A percentile compares a stretch with the other conserved stretches of the same genome.
Conservation (phyloP, 2,113 vertebrate genomes). For the Microtus ochrogaster region DNA sequence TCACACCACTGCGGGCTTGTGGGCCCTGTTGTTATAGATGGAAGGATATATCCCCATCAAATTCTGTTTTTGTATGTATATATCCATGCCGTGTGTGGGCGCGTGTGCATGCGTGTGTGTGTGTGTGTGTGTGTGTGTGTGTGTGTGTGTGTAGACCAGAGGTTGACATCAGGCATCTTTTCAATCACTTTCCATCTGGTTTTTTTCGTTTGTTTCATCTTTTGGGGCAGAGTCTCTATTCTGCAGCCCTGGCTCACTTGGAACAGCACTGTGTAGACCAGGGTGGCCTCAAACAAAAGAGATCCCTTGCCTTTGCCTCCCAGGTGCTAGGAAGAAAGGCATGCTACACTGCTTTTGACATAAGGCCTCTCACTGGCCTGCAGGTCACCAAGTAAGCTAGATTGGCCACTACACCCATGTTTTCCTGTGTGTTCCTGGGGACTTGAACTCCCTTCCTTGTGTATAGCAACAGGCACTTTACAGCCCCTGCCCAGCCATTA, state of each 20-base stretch:
- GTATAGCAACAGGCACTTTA: neutral
- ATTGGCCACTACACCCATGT: neutral
- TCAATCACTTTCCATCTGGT: neutral
- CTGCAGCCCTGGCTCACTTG: neutral
- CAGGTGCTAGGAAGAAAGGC: neutral
- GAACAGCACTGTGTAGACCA: neutral
- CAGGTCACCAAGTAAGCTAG: neutral
- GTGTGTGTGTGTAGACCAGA: neutral
- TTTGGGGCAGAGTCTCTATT: neutral
- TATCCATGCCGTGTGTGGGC: neutral
- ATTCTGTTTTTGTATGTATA: neutral
- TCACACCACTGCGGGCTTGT: fast-evolving
- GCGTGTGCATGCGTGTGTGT: neutral
- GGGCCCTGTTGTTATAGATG: neutral
- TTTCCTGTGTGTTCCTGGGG: no score
- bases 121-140: neutral
- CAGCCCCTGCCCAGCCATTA: neutral
- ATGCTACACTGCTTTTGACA: no score
- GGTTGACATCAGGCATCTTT: neutral
- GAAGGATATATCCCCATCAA: neutral
- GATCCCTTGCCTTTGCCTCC: neutral
- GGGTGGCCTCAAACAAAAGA: neutral
- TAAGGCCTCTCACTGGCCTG: neutral
- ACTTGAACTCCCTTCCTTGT: neutral
- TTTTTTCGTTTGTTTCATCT: neutral